phyloP scores from a whole-genome alignment of 1,140 invertebrate genomes.

The Sitobion miscanthi region DNA sequence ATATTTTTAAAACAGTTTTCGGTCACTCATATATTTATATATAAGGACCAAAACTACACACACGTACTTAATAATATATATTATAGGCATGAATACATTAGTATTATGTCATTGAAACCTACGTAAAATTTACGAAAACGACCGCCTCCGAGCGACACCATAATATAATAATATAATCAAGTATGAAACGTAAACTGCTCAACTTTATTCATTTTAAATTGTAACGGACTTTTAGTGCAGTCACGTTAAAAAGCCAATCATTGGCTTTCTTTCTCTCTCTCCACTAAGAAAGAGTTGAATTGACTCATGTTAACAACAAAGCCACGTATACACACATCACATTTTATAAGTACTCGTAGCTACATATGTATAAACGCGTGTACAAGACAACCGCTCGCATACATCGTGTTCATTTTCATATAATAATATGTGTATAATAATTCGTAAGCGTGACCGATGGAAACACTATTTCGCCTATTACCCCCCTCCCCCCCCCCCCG shows the following conservation, averaged over 20 bases:
- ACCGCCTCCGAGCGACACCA: not conserved
- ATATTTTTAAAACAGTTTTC: not conserved
- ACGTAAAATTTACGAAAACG: constrained; percentile 23
- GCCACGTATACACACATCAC: not conserved
- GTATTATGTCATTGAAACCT: constrained; percentile 11
- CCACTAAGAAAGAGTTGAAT: not conserved
- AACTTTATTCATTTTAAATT: constrained; percentile 8
- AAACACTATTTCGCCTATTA: not conserved
- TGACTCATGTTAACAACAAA: constrained; percentile 29
- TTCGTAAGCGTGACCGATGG: constrained; percentile 28
- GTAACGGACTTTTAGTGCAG: not conserved
- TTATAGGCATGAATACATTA: not conserved
- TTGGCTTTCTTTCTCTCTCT: not conserved
- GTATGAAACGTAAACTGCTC: not conserved
- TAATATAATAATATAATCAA: not conserved
- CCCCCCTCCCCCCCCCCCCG: not conserved
- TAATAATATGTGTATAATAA: not conserved
- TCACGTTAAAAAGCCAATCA: not conserved
- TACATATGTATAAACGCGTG: not conserved
- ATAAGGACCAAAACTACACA: not conserved
- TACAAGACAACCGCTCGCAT: not conserved
- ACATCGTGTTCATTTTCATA: not conserved
- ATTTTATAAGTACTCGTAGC: not conserved
- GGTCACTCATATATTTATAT: not conserved
- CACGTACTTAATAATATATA: not conserved